Conservation (phyloP, 37 sponge, comb jelly and placozoan species). For the Agelas oroides region DNA sequence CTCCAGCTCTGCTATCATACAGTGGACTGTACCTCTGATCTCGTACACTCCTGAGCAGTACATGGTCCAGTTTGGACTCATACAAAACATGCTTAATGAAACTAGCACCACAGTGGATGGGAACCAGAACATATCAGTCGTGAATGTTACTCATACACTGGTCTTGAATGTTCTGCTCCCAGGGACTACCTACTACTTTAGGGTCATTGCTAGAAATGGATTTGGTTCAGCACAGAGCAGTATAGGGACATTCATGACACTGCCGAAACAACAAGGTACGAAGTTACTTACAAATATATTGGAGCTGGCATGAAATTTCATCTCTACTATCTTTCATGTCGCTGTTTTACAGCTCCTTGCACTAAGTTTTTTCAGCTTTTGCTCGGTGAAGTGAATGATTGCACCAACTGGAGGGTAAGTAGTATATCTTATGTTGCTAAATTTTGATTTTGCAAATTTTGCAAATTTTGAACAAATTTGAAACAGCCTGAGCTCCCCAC, state of each 20-base stretch:
- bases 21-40: conserved; percentile 7
- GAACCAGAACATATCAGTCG: conserved; percentile 2
- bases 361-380: conserved; percentile 1
- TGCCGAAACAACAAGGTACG: not conserved
- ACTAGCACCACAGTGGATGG: not conserved
- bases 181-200: conserved; percentile 34
- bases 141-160: conserved; percentile 8
- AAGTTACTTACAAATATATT: no score
- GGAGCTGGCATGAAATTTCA: no score
- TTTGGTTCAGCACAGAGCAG: no score
- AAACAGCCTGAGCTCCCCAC: not conserved
- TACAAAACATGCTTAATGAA: no score
- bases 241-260: conserved; percentile 15
- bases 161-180: not conserved
- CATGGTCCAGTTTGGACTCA: conserved; percentile 21
- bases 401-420: conserved; percentile 22
- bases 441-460: no score
- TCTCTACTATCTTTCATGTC: no score
- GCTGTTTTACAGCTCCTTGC: not conserved
- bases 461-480: no score
- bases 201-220: no score
- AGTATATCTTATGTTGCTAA: no score
- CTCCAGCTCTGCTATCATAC: conserved; percentile 20
- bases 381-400: conserved; percentile 1
- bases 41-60: conserved; percentile 38